Base-by-base conservation (phyloP, 2,113 vertebrate species). In the Melanotaenia duboulayi region DNA sequence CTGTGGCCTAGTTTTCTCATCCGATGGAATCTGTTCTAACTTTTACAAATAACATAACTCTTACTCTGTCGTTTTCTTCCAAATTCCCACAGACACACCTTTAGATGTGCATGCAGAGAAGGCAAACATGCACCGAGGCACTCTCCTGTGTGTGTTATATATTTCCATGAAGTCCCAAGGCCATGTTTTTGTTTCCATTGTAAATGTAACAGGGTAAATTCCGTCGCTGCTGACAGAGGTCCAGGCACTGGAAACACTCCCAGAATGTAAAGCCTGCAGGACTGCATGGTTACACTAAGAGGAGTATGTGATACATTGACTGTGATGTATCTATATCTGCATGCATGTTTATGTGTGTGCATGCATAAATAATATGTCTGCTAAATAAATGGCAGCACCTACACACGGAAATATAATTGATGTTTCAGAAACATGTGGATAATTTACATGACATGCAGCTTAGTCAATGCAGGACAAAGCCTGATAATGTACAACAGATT, bases 111-210 rank as follows among this genome's bases (percentile, higher is more conserved):
- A 82, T 42, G 55, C 52, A 71, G 22, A 70, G 28, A 64, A 50
- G 25, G 40, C 42, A 76, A 28, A 70, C 57, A 71, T 39, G 40
- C 49, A 71, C 54, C 22, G 12, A 74, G 42, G 71, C 71, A 66
- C 64, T 64, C 82, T 72, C 39, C 54, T 35, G 67, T 50, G 60
- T 52, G 17, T 17, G 35, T 65, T 88, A 84, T 78, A 81, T 78
- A 65, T 73, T 80, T 51, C 72, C 58, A 24, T 55, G 55, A 82
- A 83, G 80, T 90, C 90, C 84, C 84, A 86, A 84, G 87, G 90
- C 79, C 77, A 83, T 90, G 81, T 85, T 87, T 87, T 89, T 88
- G 84, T 91, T 90, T 88, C 84, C 73, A 57, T 87, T 89, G 87
- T 88, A 88, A 87, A 88, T 81, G 76, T 84, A 82, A 82, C 40